These are phyloP conservation scores for Pheucticus melanocephalus DNA, from an alignment of 2,113 vertebrate species.

Conservation along the genomic window DNA sequence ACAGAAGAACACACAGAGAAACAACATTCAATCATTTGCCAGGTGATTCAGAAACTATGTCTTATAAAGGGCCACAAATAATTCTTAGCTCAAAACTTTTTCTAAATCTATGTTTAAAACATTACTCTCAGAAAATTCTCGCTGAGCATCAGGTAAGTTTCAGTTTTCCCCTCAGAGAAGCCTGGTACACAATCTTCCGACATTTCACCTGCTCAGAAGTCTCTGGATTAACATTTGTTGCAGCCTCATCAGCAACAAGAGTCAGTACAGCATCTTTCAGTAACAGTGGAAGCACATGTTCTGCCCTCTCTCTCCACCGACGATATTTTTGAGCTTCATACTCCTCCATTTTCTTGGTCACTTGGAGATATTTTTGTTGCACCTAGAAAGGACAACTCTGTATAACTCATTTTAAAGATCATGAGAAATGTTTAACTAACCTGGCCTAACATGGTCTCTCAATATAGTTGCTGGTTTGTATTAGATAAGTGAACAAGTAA, in stretches of 20 bases:
- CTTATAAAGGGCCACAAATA: not conserved
- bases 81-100: not conserved
- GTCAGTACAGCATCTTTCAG: slow-evolving; percentile 81
- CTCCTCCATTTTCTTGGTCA: slow-evolving; percentile 75
- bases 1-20: not conserved
- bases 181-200: not conserved
- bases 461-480: not conserved
- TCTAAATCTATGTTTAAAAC: not conserved
- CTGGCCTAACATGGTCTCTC: not conserved
- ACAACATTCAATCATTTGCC: not conserved
- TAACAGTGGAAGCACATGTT: slow-evolving; percentile 69
- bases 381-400: slow-evolving; percentile 69
- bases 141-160: not conserved
- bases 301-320: slow-evolving; percentile 73
- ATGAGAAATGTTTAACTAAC: not conserved
- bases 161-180: not conserved
- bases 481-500: not conserved
- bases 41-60: not conserved
- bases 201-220: slow-evolving; percentile 40
- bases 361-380: slow-evolving; percentile 78
- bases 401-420: not conserved
- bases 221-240: not conserved
- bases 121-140: not conserved
- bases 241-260: not conserved
- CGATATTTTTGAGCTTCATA: slow-evolving; percentile 80